phyloP scores from a whole-genome alignment of 2,888 invertebrate species.

The Chironomus tentans region DNA sequence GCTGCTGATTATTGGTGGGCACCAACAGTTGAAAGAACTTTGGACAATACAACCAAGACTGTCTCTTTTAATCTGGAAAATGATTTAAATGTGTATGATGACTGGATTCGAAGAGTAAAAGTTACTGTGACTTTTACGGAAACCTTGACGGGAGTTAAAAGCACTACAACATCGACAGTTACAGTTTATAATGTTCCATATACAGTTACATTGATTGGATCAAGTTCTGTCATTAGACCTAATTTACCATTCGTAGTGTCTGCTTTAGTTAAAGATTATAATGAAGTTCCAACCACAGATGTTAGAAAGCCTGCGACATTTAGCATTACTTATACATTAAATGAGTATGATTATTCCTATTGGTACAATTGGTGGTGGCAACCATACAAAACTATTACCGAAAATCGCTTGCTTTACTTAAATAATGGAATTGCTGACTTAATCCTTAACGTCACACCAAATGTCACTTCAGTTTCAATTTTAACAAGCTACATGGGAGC shows the following conservation, averaged over 20 bases:
- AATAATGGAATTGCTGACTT: background rate
- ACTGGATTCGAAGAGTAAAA: slow-evolving; percentile 68
- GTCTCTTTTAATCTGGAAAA: slow-evolving; percentile 68
- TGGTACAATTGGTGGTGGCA: slow-evolving; percentile 35
- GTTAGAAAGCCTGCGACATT: slow-evolving; percentile 50
- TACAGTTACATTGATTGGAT: slow-evolving; percentile 64
- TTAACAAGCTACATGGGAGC: slow-evolving; percentile 46
- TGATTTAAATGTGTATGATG: slow-evolving; percentile 70
- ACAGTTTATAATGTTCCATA: slow-evolving; percentile 69
- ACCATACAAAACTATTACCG: background rate
- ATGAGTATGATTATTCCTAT: slow-evolving; percentile 34
- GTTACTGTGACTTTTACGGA: slow-evolving; percentile 87
- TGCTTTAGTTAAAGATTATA: slow-evolving; percentile 59
- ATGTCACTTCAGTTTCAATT: background rate
- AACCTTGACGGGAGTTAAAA: slow-evolving; percentile 73
- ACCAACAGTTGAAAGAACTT: slow-evolving; percentile 73
- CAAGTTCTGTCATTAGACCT: slow-evolving; percentile 81
- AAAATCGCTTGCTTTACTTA: background rate
- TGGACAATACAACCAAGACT: slow-evolving; percentile 46
- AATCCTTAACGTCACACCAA: background rate
- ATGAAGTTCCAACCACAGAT: slow-evolving; percentile 55
- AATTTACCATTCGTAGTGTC: slow-evolving; percentile 74
- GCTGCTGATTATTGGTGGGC: slow-evolving; percentile 67
- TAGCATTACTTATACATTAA: slow-evolving; percentile 31
- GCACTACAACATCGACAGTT: slow-evolving; percentile 65